Evolutionary conservation across 2,888 invertebrate genomes (phyloP).

Genomic region (Colletes collaris): DNA sequence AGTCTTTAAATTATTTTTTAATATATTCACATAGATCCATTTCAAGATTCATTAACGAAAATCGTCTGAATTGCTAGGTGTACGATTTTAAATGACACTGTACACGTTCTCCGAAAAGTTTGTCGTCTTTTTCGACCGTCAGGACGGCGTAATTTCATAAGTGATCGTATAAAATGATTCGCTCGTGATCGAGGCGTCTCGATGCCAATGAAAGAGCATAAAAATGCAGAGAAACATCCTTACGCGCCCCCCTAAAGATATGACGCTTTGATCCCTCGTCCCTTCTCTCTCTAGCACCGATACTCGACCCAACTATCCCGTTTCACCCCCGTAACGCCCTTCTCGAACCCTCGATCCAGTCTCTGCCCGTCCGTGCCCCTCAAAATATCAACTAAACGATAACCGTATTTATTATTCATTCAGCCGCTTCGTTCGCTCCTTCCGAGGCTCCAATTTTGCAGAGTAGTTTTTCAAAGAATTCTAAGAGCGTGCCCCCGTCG

Average conservation of each 20-base stretch:
- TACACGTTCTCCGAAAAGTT: too few relatives aligned
- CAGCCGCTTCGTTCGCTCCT: conserved; percentile 78
- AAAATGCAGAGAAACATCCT: conserved; percentile 62
- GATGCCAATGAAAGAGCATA: conserved; percentile 54
- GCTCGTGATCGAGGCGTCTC: conserved; percentile 16
- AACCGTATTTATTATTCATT: conserved; percentile 87
- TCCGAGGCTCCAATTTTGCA: conserved; percentile 75
- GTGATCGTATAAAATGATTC: conserved; percentile 18
- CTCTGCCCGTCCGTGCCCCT: conserved; percentile 82
- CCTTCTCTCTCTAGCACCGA: conserved; percentile 25
- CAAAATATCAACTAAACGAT: conserved; percentile 87
- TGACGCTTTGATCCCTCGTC: conserved; percentile 75
- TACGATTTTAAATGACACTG: too few relatives aligned
- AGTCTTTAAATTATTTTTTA: too few relatives aligned
- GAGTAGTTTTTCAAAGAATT: conserved; percentile 79
- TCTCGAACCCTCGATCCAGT: conserved; percentile 55
- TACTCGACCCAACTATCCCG: conserved; percentile 24
- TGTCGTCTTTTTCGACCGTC: too few relatives aligned
- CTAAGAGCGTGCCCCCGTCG: conserved; percentile 55
- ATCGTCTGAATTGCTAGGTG: too few relatives aligned
- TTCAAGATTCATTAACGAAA: too few relatives aligned
- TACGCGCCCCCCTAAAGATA: conserved; percentile 37
- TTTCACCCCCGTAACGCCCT: conserved; percentile 45
- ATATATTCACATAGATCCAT: too few relatives aligned
- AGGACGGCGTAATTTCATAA: not conserved